Base-by-base conservation (phyloP, 2,113 vertebrate species). In the Neogobius melanostomus region DNA sequence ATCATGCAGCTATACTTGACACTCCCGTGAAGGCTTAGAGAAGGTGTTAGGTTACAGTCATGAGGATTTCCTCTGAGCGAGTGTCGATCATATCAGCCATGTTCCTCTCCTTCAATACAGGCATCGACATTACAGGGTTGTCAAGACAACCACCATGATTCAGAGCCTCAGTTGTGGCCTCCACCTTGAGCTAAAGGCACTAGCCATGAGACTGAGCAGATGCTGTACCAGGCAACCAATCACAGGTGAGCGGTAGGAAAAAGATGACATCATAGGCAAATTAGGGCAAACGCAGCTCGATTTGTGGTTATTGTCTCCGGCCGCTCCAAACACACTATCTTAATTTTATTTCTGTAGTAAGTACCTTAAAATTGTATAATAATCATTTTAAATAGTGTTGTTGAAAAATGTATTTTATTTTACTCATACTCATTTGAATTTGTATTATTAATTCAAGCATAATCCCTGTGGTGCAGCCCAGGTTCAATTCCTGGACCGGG, bases 261-360 rank as follows among this genome's bases (percentile, higher is more conserved):
- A 93, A 87, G 90, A 93, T 97, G 95, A 96, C 95, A 95, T 96
- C 95, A 99, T 93, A 95, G 92, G 93, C 92, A 93, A 93, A 94
- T 93, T 80, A 72, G 91, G 92, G 91, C 91, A 94, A 91, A 82
- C n/a, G 83, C 45, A 80, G 85, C 28, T 53, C 91, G 82, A 64
- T 71, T 87, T 93, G 82, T 77, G 90, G 89, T 94, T 93, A 80
- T 61, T 15, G 69, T 80, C 0, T 71, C 75, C 84, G 85, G 91
- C 83, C 74, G 61, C 78, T 68, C 49, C 47, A 47, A 77, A 65
- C 7, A 11, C 46, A 11, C 11, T 47, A 36, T 2, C 28, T 36
- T 36, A 36, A 36, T 36, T 36, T 36, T 36, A 36, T 36, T 36
- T 36, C 28, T 36, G 28, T 36, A 36, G 11, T 11, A 10, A 3